A percentile compares a stretch with the other conserved stretches of the same genome.
Evolutionary conservation across 2,797 vertebrate genomes (phyloP).

Genomic region (Poecilia picta): DNA sequence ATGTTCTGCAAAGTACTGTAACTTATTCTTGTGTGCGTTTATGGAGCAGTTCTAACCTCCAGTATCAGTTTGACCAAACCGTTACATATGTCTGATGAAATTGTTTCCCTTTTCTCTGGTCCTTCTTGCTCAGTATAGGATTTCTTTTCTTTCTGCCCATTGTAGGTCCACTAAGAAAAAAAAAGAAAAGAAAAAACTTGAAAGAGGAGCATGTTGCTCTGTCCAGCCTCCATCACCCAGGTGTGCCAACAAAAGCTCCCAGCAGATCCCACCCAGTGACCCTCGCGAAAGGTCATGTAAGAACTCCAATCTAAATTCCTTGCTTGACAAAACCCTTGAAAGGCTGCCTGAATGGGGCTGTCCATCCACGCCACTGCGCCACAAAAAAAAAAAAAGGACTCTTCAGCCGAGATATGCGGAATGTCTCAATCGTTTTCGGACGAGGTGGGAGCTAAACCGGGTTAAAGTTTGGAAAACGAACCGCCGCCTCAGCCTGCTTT

Average conservation of each 20-base stretch:
- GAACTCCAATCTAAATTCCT: slow-evolving; percentile 82
- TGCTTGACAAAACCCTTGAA: slow-evolving; percentile 74
- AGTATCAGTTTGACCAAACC: slow-evolving; percentile 1
- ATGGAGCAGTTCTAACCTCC: background rate
- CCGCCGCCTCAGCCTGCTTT: slow-evolving; percentile 47
- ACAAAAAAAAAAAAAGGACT: slow-evolving; percentile 51
- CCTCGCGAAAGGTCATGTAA: slow-evolving; percentile 77
- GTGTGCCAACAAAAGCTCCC: slow-evolving; percentile 83
- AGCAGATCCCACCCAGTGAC: slow-evolving; percentile 75
- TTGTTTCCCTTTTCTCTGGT: slow-evolving; percentile 5
- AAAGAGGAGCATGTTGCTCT: slow-evolving; percentile 72
- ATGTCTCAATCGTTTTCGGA: slow-evolving; percentile 54
- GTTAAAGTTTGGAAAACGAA: slow-evolving; percentile 68
- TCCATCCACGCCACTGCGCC: slow-evolving; percentile 53
- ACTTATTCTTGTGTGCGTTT: background rate
- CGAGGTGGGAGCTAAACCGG: slow-evolving; percentile 52
- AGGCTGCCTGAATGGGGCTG: slow-evolving; percentile 61
- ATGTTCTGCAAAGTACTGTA: background rate
- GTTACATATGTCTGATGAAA: slow-evolving; percentile 10
- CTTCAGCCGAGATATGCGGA: slow-evolving; percentile 66
- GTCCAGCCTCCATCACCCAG: slow-evolving; percentile 78
- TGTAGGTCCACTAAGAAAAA: background rate
- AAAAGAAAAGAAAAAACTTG: slow-evolving; percentile 51
- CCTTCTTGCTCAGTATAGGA: background rate
- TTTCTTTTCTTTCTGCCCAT: background rate